Evolutionary conservation across 2,888 invertebrate species (phyloP).

Genomic region (Seira musarum): DNA sequence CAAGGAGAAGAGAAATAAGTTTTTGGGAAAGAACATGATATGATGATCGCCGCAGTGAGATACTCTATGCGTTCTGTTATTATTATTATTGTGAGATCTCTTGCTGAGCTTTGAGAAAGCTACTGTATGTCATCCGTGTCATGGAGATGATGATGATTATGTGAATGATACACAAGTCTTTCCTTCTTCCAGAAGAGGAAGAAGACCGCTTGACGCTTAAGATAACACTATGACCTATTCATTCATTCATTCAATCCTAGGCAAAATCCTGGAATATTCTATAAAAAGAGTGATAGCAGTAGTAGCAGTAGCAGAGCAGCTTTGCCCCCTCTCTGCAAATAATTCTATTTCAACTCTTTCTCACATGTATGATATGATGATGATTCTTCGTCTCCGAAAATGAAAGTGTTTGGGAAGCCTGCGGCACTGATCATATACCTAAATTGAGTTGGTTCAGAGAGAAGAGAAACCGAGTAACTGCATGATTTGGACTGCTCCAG

Average conservation of each 20-base stretch:
- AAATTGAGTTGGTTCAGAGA: neutral
- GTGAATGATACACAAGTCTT: neutral
- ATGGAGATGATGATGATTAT: constrained; percentile 4
- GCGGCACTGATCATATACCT: constrained; percentile 10
- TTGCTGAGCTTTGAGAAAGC: constrained; percentile 16
- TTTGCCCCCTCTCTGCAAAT: neutral
- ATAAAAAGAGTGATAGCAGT: no score
- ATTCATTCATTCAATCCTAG: neutral
- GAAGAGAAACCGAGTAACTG: neutral
- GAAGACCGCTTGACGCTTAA: constrained; percentile 26
- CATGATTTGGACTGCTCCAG: neutral
- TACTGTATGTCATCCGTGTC: constrained; percentile 30
- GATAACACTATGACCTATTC: constrained; percentile 29
- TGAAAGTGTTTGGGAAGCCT: constrained; percentile 22
- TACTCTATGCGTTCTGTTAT: neutral
- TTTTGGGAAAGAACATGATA: neutral
- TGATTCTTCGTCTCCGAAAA: neutral
- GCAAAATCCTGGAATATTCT: neutral
- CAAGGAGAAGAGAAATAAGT: neutral
- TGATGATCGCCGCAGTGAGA: neutral
- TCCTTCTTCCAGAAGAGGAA: neutral
- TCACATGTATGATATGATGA: neutral
- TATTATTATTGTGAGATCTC: constrained; percentile 28
- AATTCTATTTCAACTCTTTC: neutral
- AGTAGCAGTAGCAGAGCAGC: neutral